Evolutionary conservation across 2,113 vertebrate species (phyloP), one percentile per base, ranked within the genome.

Genomic region (Petrocephalus zakoni): DNA sequence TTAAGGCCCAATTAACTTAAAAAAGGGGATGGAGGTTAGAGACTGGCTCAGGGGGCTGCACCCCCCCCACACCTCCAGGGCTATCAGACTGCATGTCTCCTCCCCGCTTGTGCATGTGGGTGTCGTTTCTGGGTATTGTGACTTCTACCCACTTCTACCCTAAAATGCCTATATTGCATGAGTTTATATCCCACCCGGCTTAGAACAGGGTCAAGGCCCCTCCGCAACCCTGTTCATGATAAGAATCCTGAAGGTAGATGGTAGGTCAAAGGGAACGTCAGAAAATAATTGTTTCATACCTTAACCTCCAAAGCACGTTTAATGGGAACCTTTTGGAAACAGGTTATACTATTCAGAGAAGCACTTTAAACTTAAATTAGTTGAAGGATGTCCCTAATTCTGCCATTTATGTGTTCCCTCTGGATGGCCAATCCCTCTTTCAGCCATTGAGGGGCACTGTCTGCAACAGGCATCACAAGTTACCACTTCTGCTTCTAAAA

Each of bases 1-100:
- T 93, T 95, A 94, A 94, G 93, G 91, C 8, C 42, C 46, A 78
- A 78, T 78, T 78, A 42, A 68, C 25, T 42, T 46, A 81, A 46
- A 81, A 75, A 37, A 34, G 22, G 19, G 19, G 78, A 1, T n/a
- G 17, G n/a, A 4, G 10, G 9, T 11, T 1, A 83, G 19, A n/a
- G 21, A n/a, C 5, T 0, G 34, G 17, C 34, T 7, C 72, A 17
- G 11, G 13, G 8, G 11, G 10, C 11, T 0, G 2, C 25, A 34
- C 25, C 10, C 9, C 25, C 29, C 5, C 17, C 5, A 1, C 68
- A 37, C 29, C 68, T 37, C 68, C 68, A 72, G 13, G 29, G 68
- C 17, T 37, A 13, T 29, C 13, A 37, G 15, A 34, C 5, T 37
- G 25, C 34, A 75, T 37, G 4, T 13, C 25, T 4, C 68, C 13